Conservation (phyloP, 2,888 invertebrate genomes). For the Zeuzera pyrina region DNA sequence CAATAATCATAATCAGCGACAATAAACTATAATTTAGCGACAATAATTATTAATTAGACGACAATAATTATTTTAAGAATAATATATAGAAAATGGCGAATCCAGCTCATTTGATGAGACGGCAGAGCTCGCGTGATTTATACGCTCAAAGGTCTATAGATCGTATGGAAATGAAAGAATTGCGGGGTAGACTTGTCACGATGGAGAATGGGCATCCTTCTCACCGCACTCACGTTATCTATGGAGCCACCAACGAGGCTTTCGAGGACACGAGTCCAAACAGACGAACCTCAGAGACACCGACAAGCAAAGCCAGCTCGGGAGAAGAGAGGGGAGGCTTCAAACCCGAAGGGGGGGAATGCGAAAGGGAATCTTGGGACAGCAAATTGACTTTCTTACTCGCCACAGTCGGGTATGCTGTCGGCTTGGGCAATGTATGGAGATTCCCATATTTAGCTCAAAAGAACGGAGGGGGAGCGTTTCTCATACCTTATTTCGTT, state of each 20-base stretch:
- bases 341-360: conserved; percentile 80
- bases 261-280: conserved; percentile 75
- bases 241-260: conserved; percentile 90
- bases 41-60: conserved; percentile 19
- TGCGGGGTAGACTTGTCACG: conserved; percentile 83
- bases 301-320: conserved; percentile 77
- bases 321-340: conserved; percentile 76
- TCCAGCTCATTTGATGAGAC: conserved; percentile 89
- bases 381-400: conserved; percentile 92
- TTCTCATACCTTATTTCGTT: conserved; percentile 95
- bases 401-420: conserved; percentile 96
- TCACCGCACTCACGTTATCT: conserved; percentile 72
- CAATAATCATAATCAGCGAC: conserved; percentile 11
- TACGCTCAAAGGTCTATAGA: conserved; percentile 87
- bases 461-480: conserved; percentile 97
- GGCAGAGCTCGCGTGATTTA: conserved; percentile 90
- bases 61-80: conserved; percentile 11
- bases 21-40: conserved; percentile 11
- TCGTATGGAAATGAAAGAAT: conserved; percentile 88
- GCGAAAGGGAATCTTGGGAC: conserved; percentile 92
- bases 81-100: conserved; percentile 80
- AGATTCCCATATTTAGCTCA: conserved; percentile 95
- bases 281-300: conserved; percentile 49
- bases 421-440: conserved; percentile 96
- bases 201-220: conserved; percentile 77